Conservation (phyloP, 2,113 vertebrate genomes). For the Zosterops borbonicus region DNA sequence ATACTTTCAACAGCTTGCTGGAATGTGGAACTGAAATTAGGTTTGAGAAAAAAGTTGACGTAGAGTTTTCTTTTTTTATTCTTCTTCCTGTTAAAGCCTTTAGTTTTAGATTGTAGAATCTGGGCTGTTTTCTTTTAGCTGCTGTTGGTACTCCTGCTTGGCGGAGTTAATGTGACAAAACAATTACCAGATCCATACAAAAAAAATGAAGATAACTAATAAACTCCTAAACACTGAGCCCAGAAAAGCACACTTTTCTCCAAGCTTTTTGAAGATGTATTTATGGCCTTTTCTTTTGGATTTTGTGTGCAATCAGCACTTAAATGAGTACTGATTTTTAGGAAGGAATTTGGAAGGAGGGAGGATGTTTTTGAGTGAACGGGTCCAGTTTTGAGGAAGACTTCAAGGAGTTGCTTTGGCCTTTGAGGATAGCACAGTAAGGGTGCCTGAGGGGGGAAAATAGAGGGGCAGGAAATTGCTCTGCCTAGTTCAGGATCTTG, state of each 20-base stretch:
- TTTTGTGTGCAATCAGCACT: neutral
- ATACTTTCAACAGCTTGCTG: neutral
- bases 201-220: neutral
- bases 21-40: neutral
- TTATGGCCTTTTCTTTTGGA: neutral
- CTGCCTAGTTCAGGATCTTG: neutral
- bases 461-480: neutral
- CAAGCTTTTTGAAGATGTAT: neutral
- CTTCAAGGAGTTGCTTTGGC: neutral
- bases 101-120: neutral
- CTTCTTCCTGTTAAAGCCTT: neutral
- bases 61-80: neutral
- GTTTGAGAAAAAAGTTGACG: neutral
- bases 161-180: neutral
- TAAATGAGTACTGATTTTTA: neutral
- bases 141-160: neutral
- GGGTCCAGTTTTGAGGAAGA: neutral
- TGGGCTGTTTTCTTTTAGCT: neutral
- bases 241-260: neutral
- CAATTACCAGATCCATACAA: neutral
- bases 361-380: neutral
- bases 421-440: neutral
- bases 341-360: neutral
- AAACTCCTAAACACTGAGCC: neutral
- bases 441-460: neutral